Evolutionary conservation across 2,797 vertebrate genomes (phyloP).

Genomic region (Heliangelus exortis): DNA sequence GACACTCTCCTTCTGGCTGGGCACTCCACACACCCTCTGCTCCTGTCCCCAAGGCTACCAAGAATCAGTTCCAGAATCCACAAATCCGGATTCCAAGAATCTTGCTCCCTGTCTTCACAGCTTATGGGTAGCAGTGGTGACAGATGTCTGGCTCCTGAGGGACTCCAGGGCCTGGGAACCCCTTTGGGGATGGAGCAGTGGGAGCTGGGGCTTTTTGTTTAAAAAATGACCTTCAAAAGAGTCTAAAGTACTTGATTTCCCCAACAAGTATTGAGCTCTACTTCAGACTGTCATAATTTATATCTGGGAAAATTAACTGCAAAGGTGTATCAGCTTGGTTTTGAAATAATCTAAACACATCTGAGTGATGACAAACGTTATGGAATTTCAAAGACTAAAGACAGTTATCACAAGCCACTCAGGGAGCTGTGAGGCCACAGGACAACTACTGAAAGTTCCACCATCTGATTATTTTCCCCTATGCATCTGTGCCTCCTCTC

Average conservation of each 20-base stretch:
- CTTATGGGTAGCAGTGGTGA: rapidly evolving
- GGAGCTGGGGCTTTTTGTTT: not conserved
- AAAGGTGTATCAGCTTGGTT: not conserved
- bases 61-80: not conserved
- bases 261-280: not conserved
- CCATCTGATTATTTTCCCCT: not conserved
- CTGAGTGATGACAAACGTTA: not conserved
- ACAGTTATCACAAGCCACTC: not conserved
- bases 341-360: not conserved
- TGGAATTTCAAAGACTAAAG: not conserved
- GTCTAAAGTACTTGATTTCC: not conserved
- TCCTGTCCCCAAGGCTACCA: not conserved
- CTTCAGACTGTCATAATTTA: not conserved
- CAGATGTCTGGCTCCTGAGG: not conserved
- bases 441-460: not conserved
- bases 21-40: rapidly evolving
- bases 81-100: too few species aligned
- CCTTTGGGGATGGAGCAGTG: not conserved
- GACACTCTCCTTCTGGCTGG: not conserved
- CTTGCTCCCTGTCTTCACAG: rapidly evolving
- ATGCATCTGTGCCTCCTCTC: not conserved
- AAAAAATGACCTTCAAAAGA: not conserved
- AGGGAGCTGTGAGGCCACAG: not conserved
- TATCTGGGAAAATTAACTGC: not conserved
- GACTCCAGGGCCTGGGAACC: not conserved